phyloP scores from a whole-genome alignment of 2,113 vertebrate genomes.

The Semicossyphus pulcher region DNA sequence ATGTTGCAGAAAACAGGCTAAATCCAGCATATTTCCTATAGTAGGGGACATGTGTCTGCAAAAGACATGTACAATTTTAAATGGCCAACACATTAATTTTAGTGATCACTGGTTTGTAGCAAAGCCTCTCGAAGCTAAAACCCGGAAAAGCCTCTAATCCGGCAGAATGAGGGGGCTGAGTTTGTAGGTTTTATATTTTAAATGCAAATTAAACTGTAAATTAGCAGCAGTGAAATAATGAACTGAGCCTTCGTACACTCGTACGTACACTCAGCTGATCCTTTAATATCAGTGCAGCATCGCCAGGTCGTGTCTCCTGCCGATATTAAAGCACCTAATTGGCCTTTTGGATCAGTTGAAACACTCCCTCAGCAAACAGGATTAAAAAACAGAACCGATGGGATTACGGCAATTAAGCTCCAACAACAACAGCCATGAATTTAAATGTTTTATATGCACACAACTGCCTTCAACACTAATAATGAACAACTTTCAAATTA shows the following conservation, averaged over 20 bases:
- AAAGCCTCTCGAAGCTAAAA: constrained; percentile 43
- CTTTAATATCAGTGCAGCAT: neutral
- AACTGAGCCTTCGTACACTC: neutral
- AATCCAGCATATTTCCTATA: neutral
- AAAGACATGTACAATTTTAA: neutral
- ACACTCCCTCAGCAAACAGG: constrained; percentile 10
- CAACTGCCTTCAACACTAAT: neutral
- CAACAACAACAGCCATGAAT: constrained; percentile 1
- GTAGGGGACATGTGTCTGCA: neutral
- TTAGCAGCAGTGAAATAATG: constrained; percentile 36
- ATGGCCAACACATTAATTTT: constrained; percentile 36
- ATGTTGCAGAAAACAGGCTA: neutral
- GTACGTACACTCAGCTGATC: neutral
- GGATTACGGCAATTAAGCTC: constrained; percentile 24
- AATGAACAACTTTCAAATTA: neutral
- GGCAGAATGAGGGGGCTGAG: constrained; percentile 1
- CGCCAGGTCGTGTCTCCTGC: neutral
- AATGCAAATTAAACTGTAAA: constrained; percentile 47
- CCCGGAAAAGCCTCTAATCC: constrained; percentile 48
- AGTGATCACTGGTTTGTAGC: constrained; percentile 52
- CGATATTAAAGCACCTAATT: constrained; percentile 17
- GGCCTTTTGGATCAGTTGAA: constrained; percentile 1
- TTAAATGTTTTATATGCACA: neutral
- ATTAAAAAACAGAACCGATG: constrained; percentile 6
- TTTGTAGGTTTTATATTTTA: constrained; percentile 37